These are phyloP conservation scores for Barbus barbus DNA, from an alignment of 2,113 vertebrate species.

Conservation along the genomic window DNA sequence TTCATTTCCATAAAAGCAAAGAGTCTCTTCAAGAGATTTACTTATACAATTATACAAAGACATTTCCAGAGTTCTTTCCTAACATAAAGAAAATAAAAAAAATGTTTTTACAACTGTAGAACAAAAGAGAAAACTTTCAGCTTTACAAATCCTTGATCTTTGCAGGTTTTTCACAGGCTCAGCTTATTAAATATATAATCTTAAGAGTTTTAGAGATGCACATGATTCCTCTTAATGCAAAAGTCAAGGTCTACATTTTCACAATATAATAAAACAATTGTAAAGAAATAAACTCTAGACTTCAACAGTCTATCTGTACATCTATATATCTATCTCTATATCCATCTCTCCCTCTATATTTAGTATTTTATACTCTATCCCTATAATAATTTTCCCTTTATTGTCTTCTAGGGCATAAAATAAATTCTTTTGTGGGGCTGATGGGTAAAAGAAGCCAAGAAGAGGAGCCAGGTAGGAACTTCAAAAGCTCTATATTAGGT, in stretches of 20 bases:
- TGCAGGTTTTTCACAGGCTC: not conserved
- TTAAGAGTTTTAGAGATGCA: not conserved
- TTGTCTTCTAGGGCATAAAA: conserved; percentile 87
- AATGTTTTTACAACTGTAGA: not conserved
- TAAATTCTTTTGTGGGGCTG: conserved; percentile 95
- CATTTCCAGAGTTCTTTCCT: not conserved
- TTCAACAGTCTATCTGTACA: not conserved
- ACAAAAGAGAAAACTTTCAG: not conserved
- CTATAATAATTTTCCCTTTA: not conserved
- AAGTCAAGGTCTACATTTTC: conserved; percentile 6
- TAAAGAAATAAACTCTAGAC: not conserved
- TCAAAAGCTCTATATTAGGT: not conserved
- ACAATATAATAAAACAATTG: not conserved
- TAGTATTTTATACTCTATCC: too few species aligned
- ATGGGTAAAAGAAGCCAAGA: conserved; percentile 95
- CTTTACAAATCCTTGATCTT: not conserved
- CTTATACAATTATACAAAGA: not conserved
- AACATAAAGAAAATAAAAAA: not conserved
- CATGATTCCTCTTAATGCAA: not conserved
- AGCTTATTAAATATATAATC: not conserved
- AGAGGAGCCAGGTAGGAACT: conserved; percentile 85
- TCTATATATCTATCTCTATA: not conserved
- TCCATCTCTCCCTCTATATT: not conserved
- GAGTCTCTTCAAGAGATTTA: not conserved
- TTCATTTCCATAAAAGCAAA: not conserved